A percentile compares a stretch with the other conserved stretches of the same genome.
Evolutionary conservation across 2,888 invertebrate genomes (phyloP).

Genomic region (Punctoribates punctum): DNA sequence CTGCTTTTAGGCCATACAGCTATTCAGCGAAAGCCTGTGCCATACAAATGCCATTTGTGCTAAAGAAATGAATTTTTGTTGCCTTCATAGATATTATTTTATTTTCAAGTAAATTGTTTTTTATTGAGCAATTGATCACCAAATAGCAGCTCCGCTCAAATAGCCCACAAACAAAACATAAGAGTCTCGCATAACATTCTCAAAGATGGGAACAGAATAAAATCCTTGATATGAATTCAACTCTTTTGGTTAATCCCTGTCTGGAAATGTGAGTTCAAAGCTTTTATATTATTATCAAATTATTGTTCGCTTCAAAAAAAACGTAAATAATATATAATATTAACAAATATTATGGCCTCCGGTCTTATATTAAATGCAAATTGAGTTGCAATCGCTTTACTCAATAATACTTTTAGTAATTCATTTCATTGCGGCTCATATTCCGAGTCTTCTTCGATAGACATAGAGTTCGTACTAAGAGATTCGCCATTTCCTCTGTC

Average conservation of each 20-base stretch:
- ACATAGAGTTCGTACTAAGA: too few species aligned
- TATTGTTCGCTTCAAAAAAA: background rate
- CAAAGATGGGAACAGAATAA: background rate
- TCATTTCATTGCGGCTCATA: too few species aligned
- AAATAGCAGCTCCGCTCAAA: background rate
- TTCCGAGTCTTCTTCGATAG: too few species aligned
- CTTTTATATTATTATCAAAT: background rate
- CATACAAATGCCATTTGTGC: background rate
- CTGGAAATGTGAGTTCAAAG: background rate
- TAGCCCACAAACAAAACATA: background rate
- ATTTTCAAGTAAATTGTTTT: slow-evolving; percentile 31
- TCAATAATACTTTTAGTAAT: too few species aligned
- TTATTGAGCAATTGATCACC: slow-evolving; percentile 28
- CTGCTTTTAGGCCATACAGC: slow-evolving; percentile 12
- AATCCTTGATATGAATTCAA: background rate
- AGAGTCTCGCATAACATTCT: background rate
- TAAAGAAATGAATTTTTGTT: slow-evolving; percentile 29
- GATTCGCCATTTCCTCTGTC: too few species aligned
- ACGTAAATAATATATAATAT: slow-evolving; percentile 14
- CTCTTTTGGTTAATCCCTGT: background rate
- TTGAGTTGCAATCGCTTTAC: background rate
- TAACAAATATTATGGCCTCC: slow-evolving; percentile 5
- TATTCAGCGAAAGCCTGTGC: background rate
- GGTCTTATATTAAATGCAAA: background rate
- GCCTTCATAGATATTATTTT: background rate